Percentiles rank a stretch among this genome's conserved stretches.
phyloP scores from a whole-genome alignment of 2,888 invertebrate species.

The Pinctada fucata region DNA sequence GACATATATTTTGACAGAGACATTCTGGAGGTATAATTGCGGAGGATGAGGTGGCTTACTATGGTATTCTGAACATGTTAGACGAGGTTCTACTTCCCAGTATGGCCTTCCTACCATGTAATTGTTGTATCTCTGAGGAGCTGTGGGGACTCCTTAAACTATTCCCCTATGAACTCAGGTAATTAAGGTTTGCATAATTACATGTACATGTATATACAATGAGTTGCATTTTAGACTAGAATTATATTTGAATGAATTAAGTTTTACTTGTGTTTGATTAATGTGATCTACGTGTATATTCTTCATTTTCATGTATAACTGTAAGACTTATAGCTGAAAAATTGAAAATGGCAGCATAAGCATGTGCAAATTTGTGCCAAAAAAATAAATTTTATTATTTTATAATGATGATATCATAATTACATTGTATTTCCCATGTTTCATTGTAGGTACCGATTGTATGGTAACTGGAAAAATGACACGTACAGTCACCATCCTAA shows the following conservation, averaged over 20 bases:
- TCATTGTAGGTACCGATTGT: conserved; percentile 86
- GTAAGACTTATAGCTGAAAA: too few species aligned
- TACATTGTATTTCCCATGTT: too few species aligned
- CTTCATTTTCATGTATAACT: too few species aligned
- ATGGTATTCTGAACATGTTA: conserved; percentile 89
- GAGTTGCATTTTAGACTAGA: too few species aligned
- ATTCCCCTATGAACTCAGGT: conserved; percentile 77
- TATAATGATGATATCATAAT: too few species aligned
- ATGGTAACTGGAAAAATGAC: conserved; percentile 97
- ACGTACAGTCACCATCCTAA: conserved; percentile 89
- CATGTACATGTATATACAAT: too few species aligned
- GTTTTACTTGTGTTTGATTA: too few species aligned
- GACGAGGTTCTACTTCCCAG: conserved; percentile 94
- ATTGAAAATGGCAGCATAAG: too few species aligned
- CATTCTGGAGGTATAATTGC: conserved; percentile 56
- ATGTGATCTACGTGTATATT: too few species aligned
- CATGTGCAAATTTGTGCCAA: too few species aligned
- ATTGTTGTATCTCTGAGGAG: conserved; percentile 97
- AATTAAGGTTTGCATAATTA: conserved; percentile 2
- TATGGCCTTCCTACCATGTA: conserved; percentile 92
- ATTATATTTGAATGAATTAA: too few species aligned
- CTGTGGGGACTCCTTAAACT: conserved; percentile 87
- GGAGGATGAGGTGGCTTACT: conserved; percentile 78
- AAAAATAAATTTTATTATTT: too few species aligned
- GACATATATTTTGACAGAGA: conserved; percentile 46